phyloP scores from a whole-genome alignment of 2,113 vertebrate species.

The Mesoclemmys tuberculata region DNA sequence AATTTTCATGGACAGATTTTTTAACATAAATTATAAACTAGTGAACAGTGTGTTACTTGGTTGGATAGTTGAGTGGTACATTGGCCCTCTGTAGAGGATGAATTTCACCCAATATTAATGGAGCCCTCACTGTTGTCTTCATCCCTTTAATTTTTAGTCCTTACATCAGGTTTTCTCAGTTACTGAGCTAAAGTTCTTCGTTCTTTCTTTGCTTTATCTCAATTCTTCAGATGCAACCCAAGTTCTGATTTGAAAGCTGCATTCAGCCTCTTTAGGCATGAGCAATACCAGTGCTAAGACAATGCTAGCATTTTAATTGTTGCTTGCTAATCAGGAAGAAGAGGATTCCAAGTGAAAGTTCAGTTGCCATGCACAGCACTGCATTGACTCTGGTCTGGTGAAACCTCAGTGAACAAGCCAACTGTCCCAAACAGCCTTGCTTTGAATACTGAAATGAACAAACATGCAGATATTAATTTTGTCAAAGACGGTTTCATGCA shows the following conservation, averaged over 20 bases:
- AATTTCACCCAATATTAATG: background rate
- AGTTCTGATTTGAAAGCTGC: background rate
- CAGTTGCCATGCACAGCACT: background rate
- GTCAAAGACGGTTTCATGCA: background rate
- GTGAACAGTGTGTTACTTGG: background rate
- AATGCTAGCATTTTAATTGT: background rate
- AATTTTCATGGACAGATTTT: background rate
- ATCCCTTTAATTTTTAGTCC: background rate
- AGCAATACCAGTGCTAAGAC: rapidly evolving
- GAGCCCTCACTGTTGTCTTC: background rate
- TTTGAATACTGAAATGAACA: background rate
- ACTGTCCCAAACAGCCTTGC: background rate
- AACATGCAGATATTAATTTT: background rate
- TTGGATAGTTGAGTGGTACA: background rate
- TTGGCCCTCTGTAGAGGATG: background rate
- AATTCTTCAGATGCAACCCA: background rate
- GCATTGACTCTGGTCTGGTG: background rate
- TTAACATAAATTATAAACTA: background rate
- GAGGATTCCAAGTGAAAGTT: rapidly evolving
- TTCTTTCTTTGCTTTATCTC: background rate
- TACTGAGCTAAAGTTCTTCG: background rate
- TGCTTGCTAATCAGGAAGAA: background rate
- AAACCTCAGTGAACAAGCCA: rapidly evolving
- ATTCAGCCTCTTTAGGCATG: background rate
- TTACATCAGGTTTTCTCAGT: background rate